Percentiles rank a stretch among this genome's conserved stretches.
Evolutionary conservation across 2,797 vertebrate genomes (phyloP).

Genomic region (Remorina albescens): DNA sequence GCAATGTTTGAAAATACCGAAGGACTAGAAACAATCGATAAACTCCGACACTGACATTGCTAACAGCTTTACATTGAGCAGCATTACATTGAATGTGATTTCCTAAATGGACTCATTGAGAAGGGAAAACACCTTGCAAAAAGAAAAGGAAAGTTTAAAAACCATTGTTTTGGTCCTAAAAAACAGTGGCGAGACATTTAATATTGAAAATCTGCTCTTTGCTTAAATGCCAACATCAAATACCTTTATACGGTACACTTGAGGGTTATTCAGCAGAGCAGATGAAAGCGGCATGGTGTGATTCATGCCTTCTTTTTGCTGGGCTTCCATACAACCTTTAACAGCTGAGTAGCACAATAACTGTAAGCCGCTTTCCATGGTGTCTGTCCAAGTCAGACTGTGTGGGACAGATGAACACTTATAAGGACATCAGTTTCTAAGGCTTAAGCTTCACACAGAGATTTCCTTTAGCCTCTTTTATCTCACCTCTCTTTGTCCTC

Average conservation of each 20-base stretch:
- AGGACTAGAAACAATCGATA: neutral
- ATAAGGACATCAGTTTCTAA: slow-evolving; percentile 74
- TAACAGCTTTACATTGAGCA: slow-evolving; percentile 12
- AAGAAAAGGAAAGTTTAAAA: slow-evolving; percentile 26
- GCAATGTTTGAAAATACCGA: neutral
- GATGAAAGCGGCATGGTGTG: slow-evolving; percentile 32
- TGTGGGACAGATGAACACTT: slow-evolving; percentile 70
- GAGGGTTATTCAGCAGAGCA: slow-evolving; percentile 51
- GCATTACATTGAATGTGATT: neutral
- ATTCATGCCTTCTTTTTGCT: slow-evolving; percentile 34
- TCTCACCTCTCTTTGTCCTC: slow-evolving; percentile 75
- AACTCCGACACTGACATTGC: neutral
- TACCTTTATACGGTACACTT: slow-evolving; percentile 32
- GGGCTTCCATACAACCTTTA: slow-evolving; percentile 70
- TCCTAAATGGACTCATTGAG: slow-evolving; percentile 14
- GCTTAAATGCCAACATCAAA: slow-evolving; percentile 64
- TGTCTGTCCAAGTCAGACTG: slow-evolving; percentile 69
- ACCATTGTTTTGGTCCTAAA: slow-evolving; percentile 33
- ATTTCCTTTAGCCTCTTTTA: slow-evolving; percentile 74
- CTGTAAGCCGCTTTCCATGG: slow-evolving; percentile 77
- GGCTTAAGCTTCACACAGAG: slow-evolving; percentile 75
- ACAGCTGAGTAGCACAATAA: slow-evolving; percentile 71
- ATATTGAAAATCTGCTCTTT: slow-evolving; percentile 54
- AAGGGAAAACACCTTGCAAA: slow-evolving; percentile 24
- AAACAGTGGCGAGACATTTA: slow-evolving; percentile 35